A percentile compares a stretch with the other conserved stretches of the same genome.
These are phyloP conservation scores for Micrasema minimum DNA, from an alignment of 1,140 invertebrate genomes.

Conservation along the genomic window DNA sequence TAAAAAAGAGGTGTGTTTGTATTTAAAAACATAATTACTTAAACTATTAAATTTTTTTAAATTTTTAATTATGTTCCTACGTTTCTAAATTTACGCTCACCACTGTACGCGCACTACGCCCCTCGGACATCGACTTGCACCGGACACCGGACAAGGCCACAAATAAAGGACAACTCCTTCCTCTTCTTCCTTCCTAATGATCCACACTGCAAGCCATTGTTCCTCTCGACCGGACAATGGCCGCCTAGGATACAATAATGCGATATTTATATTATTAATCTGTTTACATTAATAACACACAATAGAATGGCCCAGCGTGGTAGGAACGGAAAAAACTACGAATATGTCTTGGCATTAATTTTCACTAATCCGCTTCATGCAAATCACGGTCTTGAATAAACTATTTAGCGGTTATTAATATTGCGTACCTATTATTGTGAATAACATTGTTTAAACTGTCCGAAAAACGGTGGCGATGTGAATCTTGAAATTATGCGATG, in stretches of 20 bases:
- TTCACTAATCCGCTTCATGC: conserved; percentile 19
- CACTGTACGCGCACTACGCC: background rate
- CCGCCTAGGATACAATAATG: background rate
- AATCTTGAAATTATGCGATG: too few species aligned
- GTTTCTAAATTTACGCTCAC: too few species aligned
- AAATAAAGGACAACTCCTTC: background rate
- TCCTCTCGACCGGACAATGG: conserved; percentile 22
- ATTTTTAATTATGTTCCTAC: too few species aligned
- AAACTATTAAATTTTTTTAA: too few species aligned
- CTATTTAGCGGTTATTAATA: too few species aligned
- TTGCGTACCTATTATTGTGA: too few species aligned
- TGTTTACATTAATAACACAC: conserved; percentile 41
- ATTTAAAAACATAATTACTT: too few species aligned
- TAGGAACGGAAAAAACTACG: background rate
- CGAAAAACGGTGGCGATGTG: too few species aligned
- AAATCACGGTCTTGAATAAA: background rate
- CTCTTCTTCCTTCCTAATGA: conserved; percentile 25
- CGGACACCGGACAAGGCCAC: conserved; percentile 3
- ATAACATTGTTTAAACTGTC: too few species aligned
- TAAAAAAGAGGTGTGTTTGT: too few species aligned
- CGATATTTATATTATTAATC: conserved; percentile 46
- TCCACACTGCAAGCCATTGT: conserved; percentile 26
- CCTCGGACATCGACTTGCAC: conserved; percentile 14
- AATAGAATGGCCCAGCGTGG: conserved; percentile 2
- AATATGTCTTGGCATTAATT: conserved; percentile 12